Base-by-base conservation (phyloP, 1,140 invertebrate species). In the Nebria ingens region DNA sequence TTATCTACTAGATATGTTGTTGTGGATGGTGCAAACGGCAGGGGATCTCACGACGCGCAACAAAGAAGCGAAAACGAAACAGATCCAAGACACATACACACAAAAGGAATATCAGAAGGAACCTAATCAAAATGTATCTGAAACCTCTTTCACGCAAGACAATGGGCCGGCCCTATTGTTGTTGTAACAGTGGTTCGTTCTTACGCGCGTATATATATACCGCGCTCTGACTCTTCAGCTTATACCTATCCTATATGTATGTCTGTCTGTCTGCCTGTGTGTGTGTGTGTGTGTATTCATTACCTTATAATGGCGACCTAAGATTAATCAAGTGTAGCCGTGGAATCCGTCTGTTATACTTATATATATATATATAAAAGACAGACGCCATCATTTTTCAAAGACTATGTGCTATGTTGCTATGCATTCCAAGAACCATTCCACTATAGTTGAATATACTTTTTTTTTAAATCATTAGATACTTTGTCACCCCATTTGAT, bases 51-150 rank as follows among this genome's bases (percentile, higher is more conserved):
- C 40, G 40, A 45, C 40, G 40, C 17, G 9, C 40, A 45, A 45
- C 40, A 45, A 45, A 45, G 40, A 45, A 45, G 40, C 17, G 17
- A 45, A 45, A 45, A 45, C 9, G 17, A 17, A 4, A 45, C n/a
- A n/a, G n/a, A n/a, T n/a, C n/a, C n/a, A n/a, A n/a, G n/a, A n/a
- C n/a, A n/a, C n/a, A n/a, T n/a, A n/a, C n/a, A n/a, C n/a, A n/a
- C 17, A 45, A 45, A 45, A 45, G 40, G 40, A 45, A 45, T 45
- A n/a, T n/a, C n/a, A 9, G 15, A 17, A 45, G 40, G 40, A 45
- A 45, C 40, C 40, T 45, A 45, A 45, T 45, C 40, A 45, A 45
- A 45, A 45, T 45, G 40, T 45, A 45, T 45, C 25, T 34, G 25
- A 34, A n/a, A 34, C 25, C 25, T 34, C 25, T 34, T 34, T 34